Conservation (phyloP, 1,140 invertebrate genomes). For the Stegodyphus mimosarum region DNA sequence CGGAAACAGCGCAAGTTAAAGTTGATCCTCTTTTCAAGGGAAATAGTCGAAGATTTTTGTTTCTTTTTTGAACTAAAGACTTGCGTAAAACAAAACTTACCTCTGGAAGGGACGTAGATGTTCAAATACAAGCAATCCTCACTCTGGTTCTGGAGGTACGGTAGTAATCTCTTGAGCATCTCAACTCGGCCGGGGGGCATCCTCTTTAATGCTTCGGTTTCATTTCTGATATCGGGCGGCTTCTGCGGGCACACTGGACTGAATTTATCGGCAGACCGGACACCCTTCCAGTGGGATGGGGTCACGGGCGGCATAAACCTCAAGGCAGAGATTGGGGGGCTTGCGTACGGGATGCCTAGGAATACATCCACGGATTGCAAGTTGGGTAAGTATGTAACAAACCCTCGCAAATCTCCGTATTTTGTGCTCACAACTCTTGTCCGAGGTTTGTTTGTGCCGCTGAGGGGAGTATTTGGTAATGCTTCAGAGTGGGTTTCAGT, state of each 20-base stretch:
- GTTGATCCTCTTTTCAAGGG: too few species aligned
- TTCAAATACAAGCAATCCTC: constrained; percentile 95
- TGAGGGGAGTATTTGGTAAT: constrained; percentile 4
- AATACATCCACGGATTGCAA: constrained; percentile 71
- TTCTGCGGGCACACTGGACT: constrained; percentile 87
- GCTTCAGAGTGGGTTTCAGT: neutral
- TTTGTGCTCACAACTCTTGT: constrained; percentile 85
- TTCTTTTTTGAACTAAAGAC: neutral
- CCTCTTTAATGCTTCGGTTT: constrained; percentile 72
- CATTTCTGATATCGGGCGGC: constrained; percentile 72
- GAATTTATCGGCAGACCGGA: constrained; percentile 82
- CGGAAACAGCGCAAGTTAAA: too few species aligned
- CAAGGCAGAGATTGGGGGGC: constrained; percentile 78
- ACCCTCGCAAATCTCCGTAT: constrained; percentile 88
- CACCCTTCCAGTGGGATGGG: constrained; percentile 87
- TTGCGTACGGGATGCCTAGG: constrained; percentile 83
- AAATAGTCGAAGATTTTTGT: too few species aligned
- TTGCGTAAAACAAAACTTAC: constrained; percentile 37
- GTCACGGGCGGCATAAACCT: constrained; percentile 75
- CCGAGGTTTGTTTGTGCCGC: neutral
- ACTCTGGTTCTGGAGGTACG: constrained; percentile 80
- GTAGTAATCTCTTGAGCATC: constrained; percentile 79
- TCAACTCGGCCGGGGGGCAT: constrained; percentile 84
- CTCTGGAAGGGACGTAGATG: constrained; percentile 81
- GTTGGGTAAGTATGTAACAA: constrained; percentile 71